Evolutionary conservation across 35 echinoderm and acorn worm genomes (phyloP), one percentile per base, ranked within the genome.

Genomic region (Apostichopus japonicus): DNA sequence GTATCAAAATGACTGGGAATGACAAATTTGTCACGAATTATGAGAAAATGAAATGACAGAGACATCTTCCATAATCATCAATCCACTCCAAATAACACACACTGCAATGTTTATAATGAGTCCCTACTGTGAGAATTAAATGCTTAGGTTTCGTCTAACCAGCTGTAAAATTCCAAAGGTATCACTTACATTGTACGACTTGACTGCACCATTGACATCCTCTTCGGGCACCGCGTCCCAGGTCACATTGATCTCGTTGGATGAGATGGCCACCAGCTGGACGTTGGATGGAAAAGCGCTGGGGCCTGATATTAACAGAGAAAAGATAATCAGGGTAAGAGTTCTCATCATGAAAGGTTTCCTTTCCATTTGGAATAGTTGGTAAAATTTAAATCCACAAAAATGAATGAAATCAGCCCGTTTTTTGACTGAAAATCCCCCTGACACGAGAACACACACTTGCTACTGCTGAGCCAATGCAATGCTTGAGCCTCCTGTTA

Each of bases 171-270:
- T 89, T 16, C 23, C 61, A 16, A 58, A 33, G 51, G 44, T 72
- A 72, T 72, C 15, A 91, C 91, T 95, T 93, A 95, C 96, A 51
- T 71, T 90, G 88, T 93, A 95, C 51, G 53, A 65, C 24, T 62
- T 53, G n/a, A 97, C 65, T 52, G 73, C 13, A n/a, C 96, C 96
- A 24, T 97, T 97, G 67, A 93, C 76, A 75, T 94, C 89, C 5
- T 91, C 91, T 53, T 27, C 65, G 44, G 91, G 55, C 4, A 97
- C 71, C 11, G 70, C 56, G 4, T 92, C 87, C 96, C 96, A 97
- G 9, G 91, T 93, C 5, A 97, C 87, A 10, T 87, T 57, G 21
- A 97, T 78, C 11, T 25, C 79, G 5, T 76, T 22, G 14, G 93
- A 44, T 0, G 54, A 51, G 24, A 95, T 76, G 33, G 80, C 93